A percentile compares a stretch with the other conserved stretches of the same genome.
These are phyloP conservation scores for Operophtera brumata DNA, from an alignment of 2,888 invertebrate species.

Conservation along the genomic window DNA sequence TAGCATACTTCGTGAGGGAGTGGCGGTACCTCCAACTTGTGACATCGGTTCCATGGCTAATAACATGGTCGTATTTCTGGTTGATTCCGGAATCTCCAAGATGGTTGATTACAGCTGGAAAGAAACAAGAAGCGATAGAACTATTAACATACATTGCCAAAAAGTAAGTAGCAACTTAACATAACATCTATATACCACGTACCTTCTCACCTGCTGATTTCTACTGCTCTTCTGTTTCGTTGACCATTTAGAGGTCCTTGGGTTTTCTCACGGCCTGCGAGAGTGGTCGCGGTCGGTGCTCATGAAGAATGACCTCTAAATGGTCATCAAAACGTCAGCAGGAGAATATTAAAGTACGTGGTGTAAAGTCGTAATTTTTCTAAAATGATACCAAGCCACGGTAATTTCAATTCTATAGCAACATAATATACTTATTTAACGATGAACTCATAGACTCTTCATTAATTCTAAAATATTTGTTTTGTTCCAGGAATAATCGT, in stretches of 20 bases:
- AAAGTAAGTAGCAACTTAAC: constrained; percentile 41
- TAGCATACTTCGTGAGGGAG: constrained; percentile 81
- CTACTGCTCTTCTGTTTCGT: no score
- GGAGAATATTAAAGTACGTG: no score
- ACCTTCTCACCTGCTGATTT: no score
- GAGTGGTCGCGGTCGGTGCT: no score
- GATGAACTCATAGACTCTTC: not conserved
- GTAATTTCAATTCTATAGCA: no score
- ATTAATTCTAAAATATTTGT: not conserved
- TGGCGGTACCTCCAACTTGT: constrained; percentile 82
- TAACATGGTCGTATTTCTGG: constrained; percentile 83
- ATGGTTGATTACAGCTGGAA: constrained; percentile 87
- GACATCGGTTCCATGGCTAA: constrained; percentile 73
- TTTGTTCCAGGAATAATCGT: constrained; percentile 63
- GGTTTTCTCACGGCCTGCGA: no score
- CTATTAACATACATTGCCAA: constrained; percentile 84
- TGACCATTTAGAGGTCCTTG: no score
- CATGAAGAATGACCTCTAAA: no score
- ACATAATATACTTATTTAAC: not conserved
- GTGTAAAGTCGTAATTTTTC: no score
- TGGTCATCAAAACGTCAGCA: no score
- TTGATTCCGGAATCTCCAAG: constrained; percentile 89
- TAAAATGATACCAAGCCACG: no score
- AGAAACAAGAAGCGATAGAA: constrained; percentile 80
- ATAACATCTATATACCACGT: no score